phyloP scores from a whole-genome alignment of 2,113 vertebrate genomes.

The Gymnogyps californianus region DNA sequence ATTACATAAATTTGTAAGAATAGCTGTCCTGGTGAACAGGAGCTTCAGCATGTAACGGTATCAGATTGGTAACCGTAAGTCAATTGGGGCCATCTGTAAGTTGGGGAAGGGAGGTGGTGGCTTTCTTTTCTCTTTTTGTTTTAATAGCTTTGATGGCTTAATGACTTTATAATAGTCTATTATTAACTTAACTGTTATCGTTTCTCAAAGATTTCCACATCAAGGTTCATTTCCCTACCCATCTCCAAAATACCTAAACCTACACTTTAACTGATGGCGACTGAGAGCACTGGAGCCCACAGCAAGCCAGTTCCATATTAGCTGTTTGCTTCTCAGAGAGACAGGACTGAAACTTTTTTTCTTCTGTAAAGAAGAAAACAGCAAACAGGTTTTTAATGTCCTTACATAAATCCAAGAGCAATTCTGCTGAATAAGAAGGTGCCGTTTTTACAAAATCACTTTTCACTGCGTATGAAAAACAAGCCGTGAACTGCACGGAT shows the following conservation, averaged over 20 bases:
- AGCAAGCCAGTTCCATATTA: not conserved
- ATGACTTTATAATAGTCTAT: not conserved
- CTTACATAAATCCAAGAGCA: not conserved
- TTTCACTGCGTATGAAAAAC: not conserved
- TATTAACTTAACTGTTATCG: not conserved
- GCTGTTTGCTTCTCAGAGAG: not conserved
- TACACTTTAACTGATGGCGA: not conserved
- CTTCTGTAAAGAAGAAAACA: not conserved
- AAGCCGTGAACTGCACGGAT: not conserved
- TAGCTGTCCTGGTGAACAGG: not conserved
- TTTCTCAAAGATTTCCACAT: not conserved
- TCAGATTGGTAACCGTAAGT: not conserved
- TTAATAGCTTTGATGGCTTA: not conserved
- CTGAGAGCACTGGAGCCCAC: not conserved
- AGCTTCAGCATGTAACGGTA: not conserved
- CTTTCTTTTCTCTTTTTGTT: not conserved
- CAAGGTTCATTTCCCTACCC: not conserved
- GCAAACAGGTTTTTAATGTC: not conserved
- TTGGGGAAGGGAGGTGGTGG: not conserved
- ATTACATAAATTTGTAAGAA: not conserved
- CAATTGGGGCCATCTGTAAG: not conserved
- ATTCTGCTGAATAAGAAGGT: not conserved
- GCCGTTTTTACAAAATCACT: not conserved
- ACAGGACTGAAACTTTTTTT: not conserved
- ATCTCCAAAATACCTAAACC: not conserved